Evolutionary conservation across 2,113 vertebrate species (phyloP), one percentile per base, ranked within the genome.

Genomic region (Ariopsis seemanni): DNA sequence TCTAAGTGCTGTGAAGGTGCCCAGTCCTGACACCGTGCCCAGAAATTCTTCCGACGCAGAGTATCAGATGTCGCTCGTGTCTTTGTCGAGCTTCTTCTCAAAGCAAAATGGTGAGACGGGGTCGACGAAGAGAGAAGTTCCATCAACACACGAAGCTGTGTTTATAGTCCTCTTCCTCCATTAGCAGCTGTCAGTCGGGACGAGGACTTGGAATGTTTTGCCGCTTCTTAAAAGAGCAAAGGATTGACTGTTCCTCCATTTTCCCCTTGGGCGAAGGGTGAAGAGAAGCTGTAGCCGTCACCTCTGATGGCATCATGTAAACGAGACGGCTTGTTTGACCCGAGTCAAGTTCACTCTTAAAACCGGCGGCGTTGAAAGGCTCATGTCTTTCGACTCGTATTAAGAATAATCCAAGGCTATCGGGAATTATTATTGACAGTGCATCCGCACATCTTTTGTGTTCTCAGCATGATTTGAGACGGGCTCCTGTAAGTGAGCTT

Each of bases 181-280:
- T 91, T 88, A 89, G 84, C 12, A 25, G 52, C 60, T 89, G 88
- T 90, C 88, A 86, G 80, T 91, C 42, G 48, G 69, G 75, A 72
- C 20, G 52, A 69, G 63, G 30, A 55, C 25, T 85, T 69, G 2
- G 75, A 67, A 84, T 86, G 81, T 58, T 63, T 85, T 62, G 30
- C 53, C 58, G 74, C 17, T 52, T 42, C 22, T 58, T 77, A 78
- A 53, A 74, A 34, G 71, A 83, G 62, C 3, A 5, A 11, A 84
- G 87, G 92, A 91, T 87, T 93, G 92, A 87, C 81, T 90, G 89
- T 82, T 71, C 63, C 87, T 92, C 48, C 91, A 92, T 88, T 89
- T 91, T 86, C 79, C 82, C 75, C 80, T 90, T 57, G 85, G 84
- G 88, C 82, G 69, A 80, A 14, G 69, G 57, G 89, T 15, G 84